phyloP scores from a whole-genome alignment of 2,797 vertebrate species.

The Gobio occitaniae region DNA sequence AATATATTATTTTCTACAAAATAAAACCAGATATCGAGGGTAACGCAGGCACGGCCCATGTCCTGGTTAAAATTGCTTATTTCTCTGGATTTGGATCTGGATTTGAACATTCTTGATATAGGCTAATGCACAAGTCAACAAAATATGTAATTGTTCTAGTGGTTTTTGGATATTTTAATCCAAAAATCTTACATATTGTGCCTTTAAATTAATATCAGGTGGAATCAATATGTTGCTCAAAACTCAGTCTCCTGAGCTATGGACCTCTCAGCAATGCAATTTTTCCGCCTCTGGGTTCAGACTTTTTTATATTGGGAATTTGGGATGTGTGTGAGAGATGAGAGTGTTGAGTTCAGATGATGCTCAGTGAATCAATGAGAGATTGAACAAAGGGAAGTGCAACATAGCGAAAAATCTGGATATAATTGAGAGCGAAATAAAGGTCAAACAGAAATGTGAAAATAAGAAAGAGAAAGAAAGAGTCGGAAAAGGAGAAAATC shows the following conservation, averaged over 20 bases:
- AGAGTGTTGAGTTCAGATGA: slow-evolving; percentile 13
- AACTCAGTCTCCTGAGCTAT: not conserved
- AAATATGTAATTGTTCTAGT: too few species aligned
- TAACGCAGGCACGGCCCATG: too few species aligned
- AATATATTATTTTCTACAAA: too few species aligned
- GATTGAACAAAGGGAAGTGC: slow-evolving; percentile 27
- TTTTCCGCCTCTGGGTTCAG: too few species aligned
- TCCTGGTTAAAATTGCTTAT: too few species aligned
- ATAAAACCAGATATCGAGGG: too few species aligned
- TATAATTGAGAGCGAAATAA: slow-evolving; percentile 48
- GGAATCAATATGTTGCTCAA: not conserved
- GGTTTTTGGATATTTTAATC: too few species aligned
- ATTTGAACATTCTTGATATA: too few species aligned
- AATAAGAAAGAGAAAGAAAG: not conserved
- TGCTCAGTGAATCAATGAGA: slow-evolving; percentile 17
- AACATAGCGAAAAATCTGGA: slow-evolving; percentile 34
- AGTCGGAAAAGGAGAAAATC: slow-evolving; percentile 28
- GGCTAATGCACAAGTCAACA: too few species aligned
- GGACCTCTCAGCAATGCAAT: not conserved
- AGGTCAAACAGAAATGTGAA: slow-evolving; percentile 35
- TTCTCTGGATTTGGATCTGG: too few species aligned
- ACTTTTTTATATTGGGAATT: not conserved
- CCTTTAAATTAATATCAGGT: too few species aligned
- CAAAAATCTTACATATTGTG: too few species aligned
- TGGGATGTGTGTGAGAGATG: not conserved